Evolutionary conservation across 2,113 vertebrate genomes (phyloP), one percentile per base, ranked within the genome.

Genomic region (Plecotus auritus): DNA sequence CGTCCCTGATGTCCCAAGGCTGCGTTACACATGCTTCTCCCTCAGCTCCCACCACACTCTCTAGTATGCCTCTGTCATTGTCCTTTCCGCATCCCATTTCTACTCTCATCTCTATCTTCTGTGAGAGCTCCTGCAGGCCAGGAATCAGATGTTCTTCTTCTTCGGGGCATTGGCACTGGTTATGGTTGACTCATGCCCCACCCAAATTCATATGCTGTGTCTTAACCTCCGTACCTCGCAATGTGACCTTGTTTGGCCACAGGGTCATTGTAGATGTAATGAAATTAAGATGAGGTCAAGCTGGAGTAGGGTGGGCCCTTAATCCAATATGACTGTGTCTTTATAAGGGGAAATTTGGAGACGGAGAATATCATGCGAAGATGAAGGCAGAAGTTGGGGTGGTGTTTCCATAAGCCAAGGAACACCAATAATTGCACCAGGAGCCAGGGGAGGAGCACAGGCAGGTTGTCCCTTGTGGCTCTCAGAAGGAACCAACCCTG

Each of bases 1-100:
- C 54, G 16, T 42, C 69, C 30, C 66, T 2, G 10, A 4, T 1
- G 17, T 2, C n/a, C 30, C 32, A 5, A 40, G 70, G 20, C 26
- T 49, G 23, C 1, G 7, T 47, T 13, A 8, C 23, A 6, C 16
- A 28, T 7, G 20, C 26, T 14, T 49, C 49, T 17, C 13, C 18
- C 49, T 90, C 32, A 4, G 26, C 35, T 45, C 40, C 37, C 13
- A 40, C 18, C 9, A 3, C 2, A 13, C 9, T 23, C 51, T 30
- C 0, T 1, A 12, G 8, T 10, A 1, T 9, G 35, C 26, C 26
- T 32, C 78, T 23, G 13, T 7, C 67, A 23, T 5, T 9, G 45
- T 49, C 92, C 72, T 45, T 30, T 2, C 30, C 13, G 5, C 14
- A 28, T 28, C 10, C 3, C 40, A 37, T 78, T 56, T 35, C 18